These are phyloP conservation scores for Channa maculata DNA, from an alignment of 2,113 vertebrate species.

Conservation along the genomic window DNA sequence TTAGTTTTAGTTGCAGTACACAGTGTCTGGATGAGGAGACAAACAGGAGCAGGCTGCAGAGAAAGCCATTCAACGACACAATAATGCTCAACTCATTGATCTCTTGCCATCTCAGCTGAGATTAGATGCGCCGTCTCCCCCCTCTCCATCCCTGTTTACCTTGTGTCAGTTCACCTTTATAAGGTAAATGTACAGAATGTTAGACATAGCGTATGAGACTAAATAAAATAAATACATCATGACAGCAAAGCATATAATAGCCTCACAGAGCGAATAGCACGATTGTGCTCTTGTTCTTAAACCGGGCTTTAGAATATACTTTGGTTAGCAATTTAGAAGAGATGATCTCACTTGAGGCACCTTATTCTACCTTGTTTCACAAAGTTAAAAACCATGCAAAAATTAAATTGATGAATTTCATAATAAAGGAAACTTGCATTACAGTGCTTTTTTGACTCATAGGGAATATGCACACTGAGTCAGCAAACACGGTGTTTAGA, in stretches of 20 bases:
- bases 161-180: too few species aligned
- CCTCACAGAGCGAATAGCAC: neutral
- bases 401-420: neutral
- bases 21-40: slow-evolving; percentile 20
- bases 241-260: too few species aligned
- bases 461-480: neutral
- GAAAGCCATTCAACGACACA: slow-evolving; percentile 11
- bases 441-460: too few species aligned
- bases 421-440: too few species aligned
- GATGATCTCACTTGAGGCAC: neutral
- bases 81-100: slow-evolving; percentile 28
- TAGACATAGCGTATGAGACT: too few species aligned
- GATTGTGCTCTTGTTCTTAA: neutral
- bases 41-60: slow-evolving; percentile 33
- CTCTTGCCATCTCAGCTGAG: slow-evolving; percentile 20
- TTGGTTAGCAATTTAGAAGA: neutral
- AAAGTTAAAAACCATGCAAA: neutral
- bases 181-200: too few species aligned
- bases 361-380: neutral
- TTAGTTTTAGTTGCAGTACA: slow-evolving; percentile 39
- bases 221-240: too few species aligned
- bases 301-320: neutral
- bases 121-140: slow-evolving; percentile 8
- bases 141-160: neutral
- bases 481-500: slow-evolving; percentile 26